Conservation (phyloP, 2,797 vertebrate genomes). For the Mus minutoides region DNA sequence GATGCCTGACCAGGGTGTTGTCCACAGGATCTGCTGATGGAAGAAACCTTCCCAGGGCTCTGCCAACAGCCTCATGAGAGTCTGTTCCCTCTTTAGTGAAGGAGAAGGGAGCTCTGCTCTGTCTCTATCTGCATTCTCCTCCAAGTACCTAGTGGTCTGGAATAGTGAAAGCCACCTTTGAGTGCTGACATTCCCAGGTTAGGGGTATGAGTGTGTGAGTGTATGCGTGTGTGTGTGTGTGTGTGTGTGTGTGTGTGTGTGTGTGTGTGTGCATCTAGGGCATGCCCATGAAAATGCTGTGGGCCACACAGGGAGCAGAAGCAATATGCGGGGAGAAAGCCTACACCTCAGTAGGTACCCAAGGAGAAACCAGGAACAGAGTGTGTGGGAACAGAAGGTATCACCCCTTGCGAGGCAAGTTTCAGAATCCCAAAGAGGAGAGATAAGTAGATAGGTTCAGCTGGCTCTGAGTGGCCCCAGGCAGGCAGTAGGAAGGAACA, state of each 20-base stretch:
- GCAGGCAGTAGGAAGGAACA: conserved; percentile 9
- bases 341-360: not conserved
- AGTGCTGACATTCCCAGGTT: not conserved
- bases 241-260: not conserved
- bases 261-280: not conserved
- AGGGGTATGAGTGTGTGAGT: not conserved
- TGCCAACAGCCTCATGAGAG: too few species aligned
- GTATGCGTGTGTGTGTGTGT: not conserved
- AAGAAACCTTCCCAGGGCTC: not conserved
- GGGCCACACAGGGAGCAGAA: not conserved
- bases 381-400: not conserved
- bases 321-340: not conserved
- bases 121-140: not conserved
- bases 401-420: fast-evolving
- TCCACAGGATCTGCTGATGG: fast-evolving
- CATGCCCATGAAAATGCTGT: not conserved
- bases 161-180: not conserved
- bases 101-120: not conserved
- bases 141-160: not conserved
- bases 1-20: fast-evolving
- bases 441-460: not conserved
- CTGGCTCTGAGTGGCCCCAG: not conserved
- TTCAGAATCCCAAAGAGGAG: not conserved
- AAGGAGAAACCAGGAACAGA: not conserved
- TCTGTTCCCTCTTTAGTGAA: not conserved